These are phyloP conservation scores for Acronicta alni DNA, from an alignment of 2,888 invertebrate genomes.

Conservation along the genomic window DNA sequence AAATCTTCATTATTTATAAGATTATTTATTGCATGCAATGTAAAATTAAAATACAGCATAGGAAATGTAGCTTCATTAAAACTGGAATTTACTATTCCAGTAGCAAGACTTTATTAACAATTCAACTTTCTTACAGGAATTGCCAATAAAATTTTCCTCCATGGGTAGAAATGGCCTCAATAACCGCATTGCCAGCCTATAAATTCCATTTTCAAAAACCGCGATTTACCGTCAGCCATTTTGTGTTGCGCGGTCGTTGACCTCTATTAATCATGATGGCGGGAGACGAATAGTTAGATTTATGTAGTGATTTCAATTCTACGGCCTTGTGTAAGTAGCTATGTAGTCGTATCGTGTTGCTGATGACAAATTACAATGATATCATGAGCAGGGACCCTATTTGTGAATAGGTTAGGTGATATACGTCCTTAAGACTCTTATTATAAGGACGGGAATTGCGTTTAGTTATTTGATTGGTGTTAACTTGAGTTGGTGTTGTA, in stretches of 20 bases:
- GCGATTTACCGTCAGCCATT: constrained; percentile 56
- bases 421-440: constrained; percentile 21
- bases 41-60: not conserved
- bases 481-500: constrained; percentile 20
- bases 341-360: constrained; percentile 26
- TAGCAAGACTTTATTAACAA: constrained; percentile 13
- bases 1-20: no score
- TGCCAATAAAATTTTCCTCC: constrained; percentile 21
- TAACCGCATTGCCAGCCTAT: constrained; percentile 29
- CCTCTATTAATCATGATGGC: constrained; percentile 50
- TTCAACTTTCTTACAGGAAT: constrained; percentile 26
- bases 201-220: constrained; percentile 57
- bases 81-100: no score
- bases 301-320: constrained; percentile 49
- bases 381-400: constrained; percentile 42
- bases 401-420: constrained; percentile 16
- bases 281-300: constrained; percentile 54
- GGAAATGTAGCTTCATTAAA: not conserved
- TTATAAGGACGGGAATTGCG: constrained; percentile 16
- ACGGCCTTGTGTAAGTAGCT: constrained; percentile 47
- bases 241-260: constrained; percentile 53
- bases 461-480: constrained; percentile 19
- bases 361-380: constrained; percentile 49
- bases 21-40: not conserved
- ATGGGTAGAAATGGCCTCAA: constrained; percentile 18